Evolutionary conservation across 1,140 invertebrate species (phyloP).

Genomic region (Uloborus diversus): DNA sequence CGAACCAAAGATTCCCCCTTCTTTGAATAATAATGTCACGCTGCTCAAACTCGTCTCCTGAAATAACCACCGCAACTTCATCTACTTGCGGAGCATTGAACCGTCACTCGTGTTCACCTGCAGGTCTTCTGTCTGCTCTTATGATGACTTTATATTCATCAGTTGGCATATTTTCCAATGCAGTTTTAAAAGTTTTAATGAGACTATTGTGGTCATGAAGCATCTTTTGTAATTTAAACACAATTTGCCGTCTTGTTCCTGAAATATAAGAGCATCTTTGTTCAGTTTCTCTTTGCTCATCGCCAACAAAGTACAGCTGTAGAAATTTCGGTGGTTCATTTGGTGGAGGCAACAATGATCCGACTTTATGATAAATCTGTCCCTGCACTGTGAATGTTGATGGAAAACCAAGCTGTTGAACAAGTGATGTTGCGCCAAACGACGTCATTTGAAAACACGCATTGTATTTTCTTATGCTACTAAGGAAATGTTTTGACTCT

Average conservation of each 20-base stretch:
- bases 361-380: conserved; percentile 56
- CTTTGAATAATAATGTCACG: conserved; percentile 56
- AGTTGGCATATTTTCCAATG: conserved; percentile 52
- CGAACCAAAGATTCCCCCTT: too few species aligned
- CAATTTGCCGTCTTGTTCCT: neutral
- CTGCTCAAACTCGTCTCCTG: conserved; percentile 5
- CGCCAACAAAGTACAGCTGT: conserved; percentile 14
- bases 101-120: conserved; percentile 63
- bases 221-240: conserved; percentile 23
- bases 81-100: conserved; percentile 61
- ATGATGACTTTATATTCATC: conserved; percentile 59
- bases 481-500: too few species aligned
- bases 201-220: conserved; percentile 51
- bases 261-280: neutral
- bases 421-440: conserved; percentile 11
- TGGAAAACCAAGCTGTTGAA: too few species aligned
- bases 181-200: conserved; percentile 53
- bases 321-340: neutral
- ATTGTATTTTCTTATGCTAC: too few species aligned
- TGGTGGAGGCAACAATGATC: conserved; percentile 42
- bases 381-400: conserved; percentile 57
- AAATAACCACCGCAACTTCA: conserved; percentile 51
- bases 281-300: conserved; percentile 59
- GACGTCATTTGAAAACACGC: too few species aligned
- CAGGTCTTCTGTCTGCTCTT: conserved; percentile 63